Percentiles rank a stretch among this genome's conserved stretches.
These are phyloP conservation scores for Microtus montanus DNA, from an alignment of 2,113 vertebrate genomes.

Conservation along the genomic window DNA sequence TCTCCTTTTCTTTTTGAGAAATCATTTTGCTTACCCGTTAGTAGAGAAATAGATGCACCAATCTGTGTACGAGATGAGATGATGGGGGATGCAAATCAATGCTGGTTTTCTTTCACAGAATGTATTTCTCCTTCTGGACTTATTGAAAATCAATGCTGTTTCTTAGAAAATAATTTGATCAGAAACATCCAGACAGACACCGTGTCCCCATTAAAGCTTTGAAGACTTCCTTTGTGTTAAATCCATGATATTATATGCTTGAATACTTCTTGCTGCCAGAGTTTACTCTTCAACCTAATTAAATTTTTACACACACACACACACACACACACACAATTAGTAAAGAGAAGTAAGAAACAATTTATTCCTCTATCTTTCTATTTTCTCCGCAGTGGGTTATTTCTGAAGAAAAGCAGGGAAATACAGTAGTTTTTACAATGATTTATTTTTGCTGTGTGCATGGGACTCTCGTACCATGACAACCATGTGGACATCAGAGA, in stretches of 20 bases:
- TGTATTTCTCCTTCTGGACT: background rate
- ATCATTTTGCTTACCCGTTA: background rate
- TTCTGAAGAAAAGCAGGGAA: background rate
- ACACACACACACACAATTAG: background rate
- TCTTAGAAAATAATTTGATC: constrained; percentile 28
- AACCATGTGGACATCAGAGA: background rate
- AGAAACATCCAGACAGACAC: background rate
- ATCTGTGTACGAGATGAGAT: background rate
- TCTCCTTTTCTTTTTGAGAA: background rate
- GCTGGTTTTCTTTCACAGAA: constrained; percentile 1
- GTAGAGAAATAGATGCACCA: constrained; percentile 2
- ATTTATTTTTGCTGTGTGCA: background rate
- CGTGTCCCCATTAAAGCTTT: background rate
- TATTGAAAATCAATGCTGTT: constrained; percentile 10
- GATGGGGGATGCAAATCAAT: background rate
- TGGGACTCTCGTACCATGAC: background rate
- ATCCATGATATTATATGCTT: constrained; percentile 14
- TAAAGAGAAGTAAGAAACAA: background rate
- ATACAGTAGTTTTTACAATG: background rate
- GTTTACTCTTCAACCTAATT: constrained; percentile 37
- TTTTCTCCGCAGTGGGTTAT: background rate
- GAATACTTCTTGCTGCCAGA: background rate
- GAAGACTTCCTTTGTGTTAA: constrained; percentile 17
- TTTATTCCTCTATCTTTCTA: background rate
- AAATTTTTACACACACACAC: background rate